Conservation (phyloP, 1,140 invertebrate species). For the Heliconius hewitsoni region DNA sequence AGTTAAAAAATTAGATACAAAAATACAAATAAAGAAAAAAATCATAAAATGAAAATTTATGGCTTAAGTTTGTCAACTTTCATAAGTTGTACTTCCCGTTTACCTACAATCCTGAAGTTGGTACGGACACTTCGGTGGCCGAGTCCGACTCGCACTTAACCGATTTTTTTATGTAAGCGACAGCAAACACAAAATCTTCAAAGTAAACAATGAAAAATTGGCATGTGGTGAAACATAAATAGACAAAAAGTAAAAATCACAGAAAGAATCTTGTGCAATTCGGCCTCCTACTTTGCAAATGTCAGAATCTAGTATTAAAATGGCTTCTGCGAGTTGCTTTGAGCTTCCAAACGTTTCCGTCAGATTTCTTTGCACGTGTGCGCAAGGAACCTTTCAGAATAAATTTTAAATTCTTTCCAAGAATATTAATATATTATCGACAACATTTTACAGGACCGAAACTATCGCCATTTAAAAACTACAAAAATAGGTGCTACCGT, state of each 20-base stretch:
- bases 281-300: slow-evolving; percentile 1
- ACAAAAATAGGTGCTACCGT: background rate
- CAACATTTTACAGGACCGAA: background rate
- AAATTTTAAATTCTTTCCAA: slow-evolving; percentile 22
- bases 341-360: slow-evolving; percentile 29
- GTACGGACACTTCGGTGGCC: no score
- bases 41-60: no score
- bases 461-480: background rate
- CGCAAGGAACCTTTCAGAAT: slow-evolving; percentile 27
- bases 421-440: slow-evolving; percentile 25
- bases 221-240: background rate
- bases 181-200: background rate
- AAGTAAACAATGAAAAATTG: background rate
- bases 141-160: no score
- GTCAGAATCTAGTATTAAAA: slow-evolving; percentile 27
- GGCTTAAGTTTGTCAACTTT: no score
- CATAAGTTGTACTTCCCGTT: no score
- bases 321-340: slow-evolving; percentile 24
- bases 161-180: background rate
- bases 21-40: no score
- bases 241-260: background rate
- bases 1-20: no score
- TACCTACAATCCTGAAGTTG: no score
- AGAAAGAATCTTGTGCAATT: background rate
- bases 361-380: slow-evolving; percentile 25